A percentile compares a stretch with the other conserved stretches of the same genome.
These are phyloP conservation scores for Aplysina aerophoba DNA, from an alignment of 37 sponge, comb jelly and placozoan genomes.

Conservation along the genomic window DNA sequence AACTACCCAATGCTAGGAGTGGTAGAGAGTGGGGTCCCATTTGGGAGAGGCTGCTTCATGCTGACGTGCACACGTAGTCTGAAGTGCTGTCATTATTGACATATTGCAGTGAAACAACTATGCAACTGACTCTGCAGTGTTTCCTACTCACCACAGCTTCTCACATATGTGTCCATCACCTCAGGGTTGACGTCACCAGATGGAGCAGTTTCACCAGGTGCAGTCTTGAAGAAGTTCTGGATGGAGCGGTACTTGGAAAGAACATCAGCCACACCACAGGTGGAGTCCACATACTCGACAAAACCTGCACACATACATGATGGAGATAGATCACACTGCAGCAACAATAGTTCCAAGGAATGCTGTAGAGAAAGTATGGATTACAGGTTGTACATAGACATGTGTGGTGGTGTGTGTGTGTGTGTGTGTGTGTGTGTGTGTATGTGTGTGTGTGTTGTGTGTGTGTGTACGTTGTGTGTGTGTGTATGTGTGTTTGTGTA, in stretches of 20 bases:
- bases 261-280: conserved; percentile 85
- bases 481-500: too few species aligned
- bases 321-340: background rate
- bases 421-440: background rate
- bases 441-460: too few species aligned
- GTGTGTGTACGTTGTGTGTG: too few species aligned
- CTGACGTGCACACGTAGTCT: too few species aligned
- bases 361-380: background rate
- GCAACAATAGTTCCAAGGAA: background rate
- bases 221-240: conserved; percentile 61
- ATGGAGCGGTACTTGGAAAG: conserved; percentile 79
- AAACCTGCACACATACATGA: conserved; percentile 61
- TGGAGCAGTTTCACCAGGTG: conserved; percentile 13
- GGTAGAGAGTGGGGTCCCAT: too few species aligned
- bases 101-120: too few species aligned
- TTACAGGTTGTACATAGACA: too few species aligned
- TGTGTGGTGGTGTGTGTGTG: too few species aligned
- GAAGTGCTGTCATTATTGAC: too few species aligned
- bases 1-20: too few species aligned
- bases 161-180: conserved; percentile 97
- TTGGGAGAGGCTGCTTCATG: too few species aligned
- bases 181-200: conserved; percentile 76
- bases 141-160: conserved; percentile 87
- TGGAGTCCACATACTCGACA: conserved; percentile 75
- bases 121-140: too few species aligned